These are phyloP conservation scores for Eidolon dupreanum DNA, from an alignment of 2,797 vertebrate genomes.

Conservation along the genomic window DNA sequence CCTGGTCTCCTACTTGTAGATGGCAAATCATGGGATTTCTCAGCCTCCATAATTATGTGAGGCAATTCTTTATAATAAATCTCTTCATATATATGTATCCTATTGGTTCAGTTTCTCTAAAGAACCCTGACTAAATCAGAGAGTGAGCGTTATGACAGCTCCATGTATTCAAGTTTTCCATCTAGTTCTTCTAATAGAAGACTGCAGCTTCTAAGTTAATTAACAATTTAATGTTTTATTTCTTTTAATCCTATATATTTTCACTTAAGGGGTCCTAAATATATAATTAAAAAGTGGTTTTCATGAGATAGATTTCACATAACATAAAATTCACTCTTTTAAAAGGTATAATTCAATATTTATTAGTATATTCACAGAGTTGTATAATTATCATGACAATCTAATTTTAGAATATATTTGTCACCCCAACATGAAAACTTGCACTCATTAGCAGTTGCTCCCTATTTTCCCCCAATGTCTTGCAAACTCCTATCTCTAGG, in stretches of 20 bases:
- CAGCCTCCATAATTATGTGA: neutral
- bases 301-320: neutral
- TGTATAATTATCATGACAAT: neutral
- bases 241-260: neutral
- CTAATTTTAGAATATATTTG: neutral
- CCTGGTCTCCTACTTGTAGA: neutral
- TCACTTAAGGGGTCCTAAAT: neutral
- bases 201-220: neutral
- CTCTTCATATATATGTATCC: neutral
- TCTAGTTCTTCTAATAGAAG: neutral
- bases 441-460: neutral
- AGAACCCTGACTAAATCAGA: neutral
- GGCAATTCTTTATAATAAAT: neutral
- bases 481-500: neutral
- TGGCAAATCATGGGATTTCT: neutral
- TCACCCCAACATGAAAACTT: neutral
- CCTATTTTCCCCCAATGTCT: neutral
- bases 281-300: neutral
- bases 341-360: neutral
- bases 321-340: neutral
- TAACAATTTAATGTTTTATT: neutral
- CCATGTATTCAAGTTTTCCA: neutral
- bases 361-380: neutral
- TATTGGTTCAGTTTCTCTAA: neutral
- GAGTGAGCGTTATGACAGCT: neutral